phyloP scores from a whole-genome alignment of 2,888 invertebrate genomes.

The Thyatira batis region DNA sequence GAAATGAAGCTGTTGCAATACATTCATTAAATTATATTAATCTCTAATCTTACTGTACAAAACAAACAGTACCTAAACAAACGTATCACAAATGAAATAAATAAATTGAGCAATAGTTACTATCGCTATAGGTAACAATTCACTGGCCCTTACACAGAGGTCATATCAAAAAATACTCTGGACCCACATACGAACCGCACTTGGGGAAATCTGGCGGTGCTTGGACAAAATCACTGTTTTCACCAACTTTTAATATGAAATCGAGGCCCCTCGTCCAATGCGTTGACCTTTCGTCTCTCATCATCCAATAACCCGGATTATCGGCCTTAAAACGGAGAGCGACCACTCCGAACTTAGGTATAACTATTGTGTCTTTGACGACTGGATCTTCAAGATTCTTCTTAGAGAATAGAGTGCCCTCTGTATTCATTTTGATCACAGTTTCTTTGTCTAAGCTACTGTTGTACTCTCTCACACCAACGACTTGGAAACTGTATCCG shows the following conservation, averaged over 20 bases:
- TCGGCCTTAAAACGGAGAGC: slow-evolving; percentile 88
- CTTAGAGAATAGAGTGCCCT: slow-evolving; percentile 75
- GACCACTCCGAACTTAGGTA: slow-evolving; percentile 87
- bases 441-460: slow-evolving; percentile 74
- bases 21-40: not conserved
- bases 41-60: not conserved
- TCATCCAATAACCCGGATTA: slow-evolving; percentile 92
- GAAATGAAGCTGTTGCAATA: too few species aligned
- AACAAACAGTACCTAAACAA: slow-evolving; percentile 23
- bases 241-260: slow-evolving; percentile 88
- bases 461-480: slow-evolving; percentile 82
- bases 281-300: slow-evolving; percentile 88
- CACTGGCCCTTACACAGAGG: slow-evolving; percentile 22
- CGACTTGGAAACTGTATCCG: slow-evolving; percentile 87
- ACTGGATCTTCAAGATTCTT: slow-evolving; percentile 84
- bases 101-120: slow-evolving; percentile 43
- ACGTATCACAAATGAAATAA: slow-evolving; percentile 51
- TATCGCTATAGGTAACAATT: slow-evolving; percentile 15
- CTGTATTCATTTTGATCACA: slow-evolving; percentile 82
- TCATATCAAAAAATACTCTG: slow-evolving; percentile 87
- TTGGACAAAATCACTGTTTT: slow-evolving; percentile 83
- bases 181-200: slow-evolving; percentile 89
- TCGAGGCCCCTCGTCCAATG: slow-evolving; percentile 90
- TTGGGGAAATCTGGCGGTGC: slow-evolving; percentile 89
- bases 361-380: slow-evolving; percentile 87